A percentile compares a stretch with the other conserved stretches of the same genome.
These are phyloP conservation scores for Aphodius granarius DNA, from an alignment of 2,888 invertebrate genomes.

Conservation along the genomic window DNA sequence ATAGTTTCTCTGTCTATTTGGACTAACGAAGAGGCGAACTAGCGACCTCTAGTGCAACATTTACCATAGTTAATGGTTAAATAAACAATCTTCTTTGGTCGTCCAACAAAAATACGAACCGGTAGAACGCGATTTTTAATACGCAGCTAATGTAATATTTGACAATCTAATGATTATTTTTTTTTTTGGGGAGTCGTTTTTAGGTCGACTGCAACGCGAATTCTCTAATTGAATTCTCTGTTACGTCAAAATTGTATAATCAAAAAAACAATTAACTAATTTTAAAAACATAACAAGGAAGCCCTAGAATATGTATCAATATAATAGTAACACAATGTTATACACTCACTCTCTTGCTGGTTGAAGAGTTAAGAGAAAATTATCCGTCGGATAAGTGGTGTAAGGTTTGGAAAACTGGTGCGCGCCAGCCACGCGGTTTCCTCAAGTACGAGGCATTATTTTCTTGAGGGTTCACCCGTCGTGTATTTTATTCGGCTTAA, in stretches of 20 bases:
- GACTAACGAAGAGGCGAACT: constrained; percentile 19
- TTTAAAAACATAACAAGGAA: too few species aligned
- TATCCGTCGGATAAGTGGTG: neutral
- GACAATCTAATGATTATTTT: neutral
- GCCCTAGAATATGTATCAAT: neutral
- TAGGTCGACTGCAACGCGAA: neutral
- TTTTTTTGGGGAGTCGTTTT: neutral
- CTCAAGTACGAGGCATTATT: constrained; percentile 2
- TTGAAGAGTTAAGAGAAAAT: neutral
- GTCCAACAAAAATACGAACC: neutral
- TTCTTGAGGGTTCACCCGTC: neutral
- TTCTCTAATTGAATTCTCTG: neutral
- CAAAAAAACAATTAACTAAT: too few species aligned
- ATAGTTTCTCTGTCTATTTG: constrained; percentile 22
- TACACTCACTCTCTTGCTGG: neutral
- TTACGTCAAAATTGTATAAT: too few species aligned
- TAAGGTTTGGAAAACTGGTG: neutral
- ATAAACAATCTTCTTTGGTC: constrained; percentile 39
- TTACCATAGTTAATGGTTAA: constrained; percentile 48
- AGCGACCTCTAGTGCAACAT: constrained; percentile 41
- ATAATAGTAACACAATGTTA: neutral
- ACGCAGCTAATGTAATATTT: neutral
- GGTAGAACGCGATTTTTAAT: neutral
- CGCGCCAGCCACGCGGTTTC: neutral
- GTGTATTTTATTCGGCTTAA: neutral